Evolutionary conservation across 2,888 invertebrate species (phyloP).

Genomic region (Cantharis rustica): DNA sequence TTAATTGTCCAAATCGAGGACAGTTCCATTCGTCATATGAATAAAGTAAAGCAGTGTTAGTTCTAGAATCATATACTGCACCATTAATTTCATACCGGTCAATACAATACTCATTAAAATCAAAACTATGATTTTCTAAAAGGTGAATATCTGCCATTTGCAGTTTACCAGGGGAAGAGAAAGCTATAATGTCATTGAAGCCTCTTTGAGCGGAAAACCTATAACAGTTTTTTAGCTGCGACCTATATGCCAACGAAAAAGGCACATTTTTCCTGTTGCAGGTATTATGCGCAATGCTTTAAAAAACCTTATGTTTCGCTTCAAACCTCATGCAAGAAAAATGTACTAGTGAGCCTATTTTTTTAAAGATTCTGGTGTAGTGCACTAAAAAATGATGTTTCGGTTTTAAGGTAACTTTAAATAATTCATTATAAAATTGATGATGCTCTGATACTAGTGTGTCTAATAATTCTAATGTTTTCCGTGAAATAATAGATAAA

Average conservation of each 20-base stretch:
- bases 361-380: not conserved
- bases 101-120: too few species aligned
- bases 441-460: not conserved
- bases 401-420: not conserved
- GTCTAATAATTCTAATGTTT: not conserved
- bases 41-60: too few species aligned
- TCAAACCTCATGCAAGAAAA: slow-evolving; percentile 33
- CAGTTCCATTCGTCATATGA: too few species aligned
- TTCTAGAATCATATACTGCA: too few species aligned
- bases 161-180: too few species aligned
- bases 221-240: too few species aligned
- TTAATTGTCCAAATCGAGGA: too few species aligned
- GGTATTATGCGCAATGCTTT: slow-evolving; percentile 17
- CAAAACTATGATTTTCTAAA: too few species aligned
- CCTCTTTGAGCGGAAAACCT: too few species aligned
- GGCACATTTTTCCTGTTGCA: not conserved
- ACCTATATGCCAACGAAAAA: not conserved
- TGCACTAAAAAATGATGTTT: not conserved
- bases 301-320: slow-evolving; percentile 33
- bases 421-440: not conserved
- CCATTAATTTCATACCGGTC: too few species aligned
- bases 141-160: too few species aligned
- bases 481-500: not conserved
- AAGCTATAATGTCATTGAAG: too few species aligned
- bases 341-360: not conserved